Evolutionary conservation across 2,113 vertebrate species (phyloP).

Genomic region (Psittacus erithacus): DNA sequence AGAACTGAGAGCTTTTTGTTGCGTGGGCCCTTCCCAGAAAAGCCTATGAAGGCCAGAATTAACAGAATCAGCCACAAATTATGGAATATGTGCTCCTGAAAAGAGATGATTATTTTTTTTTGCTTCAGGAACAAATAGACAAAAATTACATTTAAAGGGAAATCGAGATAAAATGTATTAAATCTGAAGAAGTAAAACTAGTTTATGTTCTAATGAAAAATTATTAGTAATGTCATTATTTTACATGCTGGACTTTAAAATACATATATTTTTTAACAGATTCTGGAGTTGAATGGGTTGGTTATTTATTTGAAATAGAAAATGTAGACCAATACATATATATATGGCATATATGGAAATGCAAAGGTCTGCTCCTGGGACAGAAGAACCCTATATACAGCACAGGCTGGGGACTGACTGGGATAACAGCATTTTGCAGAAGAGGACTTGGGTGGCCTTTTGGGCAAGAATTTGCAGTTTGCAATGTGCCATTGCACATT

Average conservation of each 20-base stretch:
- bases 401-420: neutral
- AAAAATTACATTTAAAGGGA: conserved; percentile 1
- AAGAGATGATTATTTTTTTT: neutral
- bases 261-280: neutral
- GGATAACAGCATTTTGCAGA: neutral
- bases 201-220: neutral
- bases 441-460: neutral
- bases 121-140: neutral
- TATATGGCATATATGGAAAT: neutral
- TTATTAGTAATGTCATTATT: neutral
- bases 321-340: neutral
- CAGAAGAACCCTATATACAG: neutral
- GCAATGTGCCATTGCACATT: neutral
- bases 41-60: neutral
- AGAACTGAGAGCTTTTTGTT: conserved; percentile 9
- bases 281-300: neutral
- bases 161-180: conserved; percentile 18
- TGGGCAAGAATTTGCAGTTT: neutral
- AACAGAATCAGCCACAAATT: neutral
- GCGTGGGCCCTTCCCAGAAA: neutral
- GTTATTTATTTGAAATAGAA: neutral
- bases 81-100: neutral
- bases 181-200: conserved; percentile 19
- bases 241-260: neutral
- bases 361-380: neutral